Evolutionary conservation across 2,888 invertebrate genomes (phyloP).

Genomic region (Linyphia triangularis): DNA sequence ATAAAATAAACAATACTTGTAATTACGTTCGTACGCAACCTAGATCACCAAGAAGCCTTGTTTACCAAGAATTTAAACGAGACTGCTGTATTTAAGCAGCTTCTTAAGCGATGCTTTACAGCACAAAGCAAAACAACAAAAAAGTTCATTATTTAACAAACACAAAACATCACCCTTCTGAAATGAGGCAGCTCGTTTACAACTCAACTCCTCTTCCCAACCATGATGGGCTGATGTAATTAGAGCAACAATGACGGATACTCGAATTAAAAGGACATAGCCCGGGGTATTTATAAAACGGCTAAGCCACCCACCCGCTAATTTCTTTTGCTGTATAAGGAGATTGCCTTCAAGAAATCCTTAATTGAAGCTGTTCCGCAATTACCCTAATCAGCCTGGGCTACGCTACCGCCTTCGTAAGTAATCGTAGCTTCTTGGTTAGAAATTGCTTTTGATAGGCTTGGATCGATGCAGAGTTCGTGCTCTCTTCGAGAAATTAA

Average conservation of each 20-base stretch:
- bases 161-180: neutral
- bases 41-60: neutral
- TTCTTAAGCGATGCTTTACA: neutral
- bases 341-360: conserved; percentile 22
- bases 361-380: conserved; percentile 25
- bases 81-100: neutral
- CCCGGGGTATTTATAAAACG: conserved; percentile 38
- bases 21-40: no score
- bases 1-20: no score
- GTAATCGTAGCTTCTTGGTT: neutral
- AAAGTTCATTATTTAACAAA: conserved; percentile 10
- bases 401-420: neutral
- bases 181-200: conserved; percentile 1
- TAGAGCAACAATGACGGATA: conserved; percentile 44
- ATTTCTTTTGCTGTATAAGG: conserved; percentile 5
- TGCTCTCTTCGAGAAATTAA: neutral
- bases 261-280: conserved; percentile 41
- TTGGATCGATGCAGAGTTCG: neutral
- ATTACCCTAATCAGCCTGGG: conserved; percentile 27
- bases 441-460: conserved; percentile 10
- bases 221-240: conserved; percentile 14
- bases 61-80: neutral
- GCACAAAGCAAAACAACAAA: conserved; percentile 1
- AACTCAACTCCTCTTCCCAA: conserved; percentile 4
- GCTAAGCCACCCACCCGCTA: conserved; percentile 14